Evolutionary conservation across 2,888 invertebrate species (phyloP), one percentile per base, ranked within the genome.

Genomic region (Rutpela maculata): DNA sequence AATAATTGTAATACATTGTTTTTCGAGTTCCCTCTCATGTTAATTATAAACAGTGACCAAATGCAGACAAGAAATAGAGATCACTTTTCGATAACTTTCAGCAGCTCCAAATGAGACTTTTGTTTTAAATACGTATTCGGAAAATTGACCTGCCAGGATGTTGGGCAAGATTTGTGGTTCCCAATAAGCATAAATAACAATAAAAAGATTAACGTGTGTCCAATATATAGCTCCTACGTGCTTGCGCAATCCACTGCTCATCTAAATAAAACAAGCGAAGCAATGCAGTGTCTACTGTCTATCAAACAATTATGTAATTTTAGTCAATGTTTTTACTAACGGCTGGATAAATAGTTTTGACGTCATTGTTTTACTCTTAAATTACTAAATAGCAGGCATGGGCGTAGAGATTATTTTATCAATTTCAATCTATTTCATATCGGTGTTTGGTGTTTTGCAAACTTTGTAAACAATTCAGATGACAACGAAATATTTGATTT

Each of bases 81-180:
- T 9, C 31, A 7, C 31, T 35, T 35, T 35, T 35, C 31, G 31
- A 35, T 35, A 35, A 6, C 6, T 35, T 26, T 26, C 11, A 38
- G 38, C 12, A 43, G 15, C 50, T n/a, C 50, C 7, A 50, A 50
- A n/a, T 50, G 6, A 50, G 50, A n/a, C 12, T n/a, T n/a, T 50
- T 50, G n/a, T 50, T 50, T 50, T 50, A n/a, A 50, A 50, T 35
- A 35, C n/a, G 3, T n/a, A 15, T 7, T n/a, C 50, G n/a, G 15
- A 50, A 15, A 50, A 50, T 50, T n/a, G n/a, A 50, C n/a, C 50
- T 12, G 7, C n/a, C n/a, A 17, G 50, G 50, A 6, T 50, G 15
- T 50, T 35, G n/a, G 50, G 50, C 50, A 17, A n/a, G 50, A 50
- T 50, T 50, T 50, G 50, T n/a, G 50, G 50, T 50, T 50, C 50